Base-by-base conservation (phyloP, 2,113 vertebrate species). In the Bos indicus region DNA sequence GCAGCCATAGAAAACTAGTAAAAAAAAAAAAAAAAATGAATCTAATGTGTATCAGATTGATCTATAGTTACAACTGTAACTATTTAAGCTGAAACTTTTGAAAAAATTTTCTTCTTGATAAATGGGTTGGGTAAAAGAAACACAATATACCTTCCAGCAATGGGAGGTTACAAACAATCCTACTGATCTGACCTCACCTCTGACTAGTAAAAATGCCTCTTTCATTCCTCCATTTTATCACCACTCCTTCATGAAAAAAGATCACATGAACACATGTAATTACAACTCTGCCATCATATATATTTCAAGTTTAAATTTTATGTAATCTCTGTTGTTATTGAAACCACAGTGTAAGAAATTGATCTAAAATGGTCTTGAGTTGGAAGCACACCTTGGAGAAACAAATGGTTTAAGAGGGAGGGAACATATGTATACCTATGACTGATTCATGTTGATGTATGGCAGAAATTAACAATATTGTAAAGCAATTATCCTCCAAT, bases 1-100 rank as follows among this genome's bases (percentile, higher is more conserved):
- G 28, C 14, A 64, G 43, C 43, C 43, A 46, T 46, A 46, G 43
- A 46, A 46, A 46, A 46, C 43, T 46, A 46, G 43, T 46, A 43
- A 77, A 57, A 82, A 94, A 85, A 74, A 80, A 93, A 92, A 86
- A 80, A 93, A 92, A 86, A 57, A 64, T 25, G 25, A 94, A 81
- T 33, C 3, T 48, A 52, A 57, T n/a, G 16, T 64, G 28, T 64
- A 86, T 95, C 19, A 6, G 5, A 78, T 40, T 87, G 7, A 83
- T 85, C 30, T 80, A 30, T 74, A 74, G 16, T 60, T 82, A 78
- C 1, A 88, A 30, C 1, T 82, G 2, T 40, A 94, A 85, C n/a
- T 80, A 83, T 48, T 43, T 88, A 88, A 95, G 40, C 25, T 28
- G 30, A 77, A 52, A 64, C 0, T 56, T 94, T 64, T 77, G 5